Conservation (phyloP, 2,797 vertebrate genomes). For the Sebastes elongatus region DNA sequence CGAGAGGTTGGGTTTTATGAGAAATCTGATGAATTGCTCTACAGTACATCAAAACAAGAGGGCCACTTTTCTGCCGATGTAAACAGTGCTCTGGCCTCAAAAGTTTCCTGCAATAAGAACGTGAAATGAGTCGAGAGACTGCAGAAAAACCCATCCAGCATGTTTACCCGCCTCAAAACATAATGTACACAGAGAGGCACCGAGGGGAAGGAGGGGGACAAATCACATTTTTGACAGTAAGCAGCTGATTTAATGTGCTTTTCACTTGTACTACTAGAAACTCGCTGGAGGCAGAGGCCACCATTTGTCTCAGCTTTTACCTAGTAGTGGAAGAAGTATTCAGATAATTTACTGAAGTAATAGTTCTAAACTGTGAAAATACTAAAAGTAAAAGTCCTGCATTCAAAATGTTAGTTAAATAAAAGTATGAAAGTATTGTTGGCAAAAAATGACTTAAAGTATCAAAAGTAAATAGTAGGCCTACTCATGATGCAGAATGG, state of each 20-base stretch:
- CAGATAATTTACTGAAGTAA: no score
- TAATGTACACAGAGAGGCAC: constrained; percentile 7
- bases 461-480: no score
- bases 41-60: constrained; percentile 13
- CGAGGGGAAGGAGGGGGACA: background rate
- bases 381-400: no score
- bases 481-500: no score
- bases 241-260: constrained; percentile 10
- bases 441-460: no score
- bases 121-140: constrained; percentile 25
- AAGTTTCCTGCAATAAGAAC: constrained; percentile 30
- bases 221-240: background rate
- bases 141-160: constrained; percentile 15
- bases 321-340: accelerated
- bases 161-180: constrained; percentile 30
- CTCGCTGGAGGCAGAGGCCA: background rate
- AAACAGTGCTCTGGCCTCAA: constrained; percentile 19
- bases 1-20: constrained; percentile 34
- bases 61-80: constrained; percentile 2
- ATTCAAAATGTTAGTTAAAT: no score
- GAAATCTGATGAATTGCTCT: constrained; percentile 42
- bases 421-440: no score
- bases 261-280: background rate
- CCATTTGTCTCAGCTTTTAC: background rate
- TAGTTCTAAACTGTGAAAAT: no score